Conservation (phyloP, 2,113 vertebrate genomes). For the Protomyctophum bolini region DNA sequence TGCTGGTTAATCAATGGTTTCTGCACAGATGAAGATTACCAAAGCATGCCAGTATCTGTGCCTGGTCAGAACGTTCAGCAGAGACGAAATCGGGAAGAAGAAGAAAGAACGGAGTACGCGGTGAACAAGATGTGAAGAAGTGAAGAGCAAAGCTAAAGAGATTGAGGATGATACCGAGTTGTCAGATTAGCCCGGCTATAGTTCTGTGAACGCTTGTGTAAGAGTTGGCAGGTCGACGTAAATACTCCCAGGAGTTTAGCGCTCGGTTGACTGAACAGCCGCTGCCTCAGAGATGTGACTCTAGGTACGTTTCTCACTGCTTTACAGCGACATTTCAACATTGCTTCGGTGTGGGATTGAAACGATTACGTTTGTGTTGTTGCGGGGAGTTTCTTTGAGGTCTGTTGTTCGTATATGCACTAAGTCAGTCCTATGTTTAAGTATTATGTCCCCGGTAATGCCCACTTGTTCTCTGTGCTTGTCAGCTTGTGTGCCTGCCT, state of each 20-base stretch:
- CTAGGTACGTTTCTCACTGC: slow-evolving; percentile 45
- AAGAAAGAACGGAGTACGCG: neutral
- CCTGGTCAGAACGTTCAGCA: no score
- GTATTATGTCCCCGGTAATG: neutral
- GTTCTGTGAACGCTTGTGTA: slow-evolving; percentile 54
- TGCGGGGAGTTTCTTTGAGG: neutral
- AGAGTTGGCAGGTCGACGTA: slow-evolving; percentile 64
- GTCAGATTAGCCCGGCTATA: slow-evolving; percentile 23
- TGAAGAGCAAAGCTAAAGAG: slow-evolving; percentile 33
- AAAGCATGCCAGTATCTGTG: no score
- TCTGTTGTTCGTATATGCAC: neutral
- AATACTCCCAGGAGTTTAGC: slow-evolving; percentile 47
- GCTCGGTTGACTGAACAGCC: slow-evolving; percentile 42
- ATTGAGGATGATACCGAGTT: slow-evolving; percentile 31
- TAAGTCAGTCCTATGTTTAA: neutral
- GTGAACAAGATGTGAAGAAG: neutral
- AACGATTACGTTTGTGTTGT: no score
- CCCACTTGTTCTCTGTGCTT: neutral
- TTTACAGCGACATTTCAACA: neutral
- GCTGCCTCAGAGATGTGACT: slow-evolving; percentile 51
- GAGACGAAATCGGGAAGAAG: no score
- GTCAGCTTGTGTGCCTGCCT: neutral
- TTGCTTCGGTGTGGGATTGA: neutral
- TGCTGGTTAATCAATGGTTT: no score
- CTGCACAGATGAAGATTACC: no score